A percentile compares a stretch with the other conserved stretches of the same genome.
Conservation (phyloP, 2,797 vertebrate genomes). For the Columba guinea region DNA sequence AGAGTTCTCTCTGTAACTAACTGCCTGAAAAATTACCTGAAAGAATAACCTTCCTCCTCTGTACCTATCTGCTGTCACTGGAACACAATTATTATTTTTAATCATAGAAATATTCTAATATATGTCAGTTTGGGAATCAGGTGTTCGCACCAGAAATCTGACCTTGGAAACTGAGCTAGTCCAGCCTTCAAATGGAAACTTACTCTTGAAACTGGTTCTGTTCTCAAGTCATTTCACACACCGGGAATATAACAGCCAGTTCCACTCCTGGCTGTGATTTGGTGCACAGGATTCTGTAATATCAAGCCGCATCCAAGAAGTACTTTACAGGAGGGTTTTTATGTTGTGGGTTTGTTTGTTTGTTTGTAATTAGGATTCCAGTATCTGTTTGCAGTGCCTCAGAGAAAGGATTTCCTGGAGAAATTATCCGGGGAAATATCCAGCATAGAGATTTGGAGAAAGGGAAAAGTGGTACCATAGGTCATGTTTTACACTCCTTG, state of each 20-base stretch:
- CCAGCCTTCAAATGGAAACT: not conserved
- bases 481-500: not conserved
- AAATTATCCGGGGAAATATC: not conserved
- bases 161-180: not conserved
- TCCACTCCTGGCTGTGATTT: not conserved
- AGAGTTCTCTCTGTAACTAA: not conserved
- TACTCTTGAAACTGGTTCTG: not conserved
- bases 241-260: not conserved
- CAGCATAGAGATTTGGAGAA: not conserved
- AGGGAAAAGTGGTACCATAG: not conserved
- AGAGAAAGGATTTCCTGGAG: not conserved
- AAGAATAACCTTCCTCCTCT: not conserved
- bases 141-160: not conserved
- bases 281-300: not conserved
- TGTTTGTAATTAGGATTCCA: not conserved
- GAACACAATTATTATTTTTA: not conserved
- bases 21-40: not conserved
- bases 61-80: not conserved
- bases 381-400: not conserved
- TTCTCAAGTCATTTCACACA: not conserved
- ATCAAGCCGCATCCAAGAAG: not conserved
- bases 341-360: not conserved
- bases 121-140: not conserved
- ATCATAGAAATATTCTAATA: not conserved
- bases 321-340: not conserved